Evolutionary conservation across 2,113 vertebrate species (phyloP), one percentile per base, ranked within the genome.

Genomic region (Riparia riparia): DNA sequence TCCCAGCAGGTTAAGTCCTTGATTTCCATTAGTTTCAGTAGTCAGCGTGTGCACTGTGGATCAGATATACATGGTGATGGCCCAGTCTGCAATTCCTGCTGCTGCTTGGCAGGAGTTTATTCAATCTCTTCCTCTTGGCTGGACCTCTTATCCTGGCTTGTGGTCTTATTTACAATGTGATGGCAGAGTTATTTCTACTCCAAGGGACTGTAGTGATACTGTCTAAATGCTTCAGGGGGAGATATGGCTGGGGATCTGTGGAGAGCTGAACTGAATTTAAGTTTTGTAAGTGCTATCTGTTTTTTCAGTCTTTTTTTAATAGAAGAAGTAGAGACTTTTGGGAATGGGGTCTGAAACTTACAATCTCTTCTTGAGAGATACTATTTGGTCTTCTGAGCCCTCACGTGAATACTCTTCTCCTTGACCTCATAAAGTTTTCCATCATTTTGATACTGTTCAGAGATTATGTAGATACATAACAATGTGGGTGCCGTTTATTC

Each of bases 111-210:
- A 6, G 72, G 82, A 90, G 72, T 83, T 95, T 63, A 51, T 93
- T 83, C 93, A 95, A 71, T 95, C 91, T 95, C 94, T 89, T 96
- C 91, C 37, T 90, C 69, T 95, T 95, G 96, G 94, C 96, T 70
- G 32, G 20, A 51, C 49, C 60, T 81, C 72, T 93, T 70, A 69
- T 68, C 68, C 83, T 96, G 94, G 83, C 69, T 95, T 88, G 89
- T 83, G 86, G 68, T 89, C 64, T 90, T 90, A 83, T 28, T 90
- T 95, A 70, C 90, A 74, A 77, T 4, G 14, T 81, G 86, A 86
- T 81, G 61, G 89, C 83, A 91, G 90, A 83, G 56, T 86, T 93
- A 92, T 56, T 93, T 88, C 89, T 60, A 45, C 61, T 95, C 76
- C 69, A 89, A 18, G 83, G 56, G 44, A 58, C 82, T 70, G 20